Conservation (phyloP, 2,888 invertebrate genomes). For the Smittia aterrima region DNA sequence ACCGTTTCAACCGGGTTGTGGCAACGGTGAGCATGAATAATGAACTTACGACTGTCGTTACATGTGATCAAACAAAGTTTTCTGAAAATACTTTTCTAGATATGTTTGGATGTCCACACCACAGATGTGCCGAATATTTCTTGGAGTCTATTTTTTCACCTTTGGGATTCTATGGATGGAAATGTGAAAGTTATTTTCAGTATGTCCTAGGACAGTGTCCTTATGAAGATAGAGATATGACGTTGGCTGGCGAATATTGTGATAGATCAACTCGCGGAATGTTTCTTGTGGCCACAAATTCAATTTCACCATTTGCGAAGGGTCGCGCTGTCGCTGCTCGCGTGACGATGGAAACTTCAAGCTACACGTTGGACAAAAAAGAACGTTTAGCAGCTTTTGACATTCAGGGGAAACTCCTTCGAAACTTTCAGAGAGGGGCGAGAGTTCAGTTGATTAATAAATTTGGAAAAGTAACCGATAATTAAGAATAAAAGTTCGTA, state of each 20-base stretch:
- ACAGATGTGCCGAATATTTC: slow-evolving; percentile 63
- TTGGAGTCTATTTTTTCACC: slow-evolving; percentile 63
- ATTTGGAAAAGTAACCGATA: no score
- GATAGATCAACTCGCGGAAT: slow-evolving; percentile 55
- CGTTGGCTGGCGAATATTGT: slow-evolving; percentile 57
- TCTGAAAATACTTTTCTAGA: slow-evolving; percentile 48
- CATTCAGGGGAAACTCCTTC: no score
- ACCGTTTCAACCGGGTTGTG: not conserved
- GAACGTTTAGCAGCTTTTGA: no score
- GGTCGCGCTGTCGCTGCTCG: slow-evolving; percentile 48
- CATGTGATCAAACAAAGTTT: no score
- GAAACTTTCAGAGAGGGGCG: no score
- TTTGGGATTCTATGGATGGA: slow-evolving; percentile 67
- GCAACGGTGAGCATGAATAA: no score
- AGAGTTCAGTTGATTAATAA: no score
- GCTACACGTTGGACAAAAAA: no score
- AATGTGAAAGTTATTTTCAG: slow-evolving; percentile 59
- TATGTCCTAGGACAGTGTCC: slow-evolving; percentile 61
- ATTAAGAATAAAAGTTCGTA: no score
- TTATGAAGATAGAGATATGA: slow-evolving; percentile 53
- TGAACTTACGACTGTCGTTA: no score
- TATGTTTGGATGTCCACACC: slow-evolving; percentile 64
- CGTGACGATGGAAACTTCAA: no score
- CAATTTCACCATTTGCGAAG: slow-evolving; percentile 59
- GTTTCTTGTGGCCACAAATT: slow-evolving; percentile 59